Evolutionary conservation across 2,888 invertebrate species (phyloP), one percentile per base, ranked within the genome.

Genomic region (Labia minor): DNA sequence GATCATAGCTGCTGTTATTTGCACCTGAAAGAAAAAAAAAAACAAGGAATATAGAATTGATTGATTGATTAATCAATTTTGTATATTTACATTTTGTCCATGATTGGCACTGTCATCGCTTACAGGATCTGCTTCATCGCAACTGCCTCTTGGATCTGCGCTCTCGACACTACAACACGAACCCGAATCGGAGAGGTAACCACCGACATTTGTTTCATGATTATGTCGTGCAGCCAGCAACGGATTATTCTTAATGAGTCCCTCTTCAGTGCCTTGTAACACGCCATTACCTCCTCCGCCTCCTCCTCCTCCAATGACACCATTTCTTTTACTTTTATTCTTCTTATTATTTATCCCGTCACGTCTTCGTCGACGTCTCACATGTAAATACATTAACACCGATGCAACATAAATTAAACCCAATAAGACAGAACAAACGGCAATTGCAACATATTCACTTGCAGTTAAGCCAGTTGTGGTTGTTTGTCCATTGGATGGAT

Each of bases 321-420:
- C 3, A 37, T 63, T 67, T 37, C 65, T 49, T 64, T 68, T 68
- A 21, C 33, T 37, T 33, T 64, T 19, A 21, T 62, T 62, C 65
- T 64, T 19, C 49, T 63, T 61, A 64, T 65, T 21, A 18, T 62
- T 37, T 33, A 20, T 14, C 20, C 37, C 63, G 19, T 61, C 63
- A 11, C 62, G 49, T 33, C 62, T 68, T 2, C 68, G 19, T 61
- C 85, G 81, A 76, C 85, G 88, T 72, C 88, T 83, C 70, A 90
- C 84, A 75, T 90, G 89, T 63, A 93, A 76, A 75, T 91, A 93
- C 14, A 92, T 81, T 69, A 91, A 88, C 19, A 92, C 89, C 3
- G 92, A 92, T 0, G 90, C 89, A 18, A 92, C 88, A 77, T 93
- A 93, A 72, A 92, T 88, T 33, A 92, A 81, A 0, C 91, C 92